Base-by-base conservation (phyloP, 2,888 invertebrate species). In the Slavum lentiscoides region DNA sequence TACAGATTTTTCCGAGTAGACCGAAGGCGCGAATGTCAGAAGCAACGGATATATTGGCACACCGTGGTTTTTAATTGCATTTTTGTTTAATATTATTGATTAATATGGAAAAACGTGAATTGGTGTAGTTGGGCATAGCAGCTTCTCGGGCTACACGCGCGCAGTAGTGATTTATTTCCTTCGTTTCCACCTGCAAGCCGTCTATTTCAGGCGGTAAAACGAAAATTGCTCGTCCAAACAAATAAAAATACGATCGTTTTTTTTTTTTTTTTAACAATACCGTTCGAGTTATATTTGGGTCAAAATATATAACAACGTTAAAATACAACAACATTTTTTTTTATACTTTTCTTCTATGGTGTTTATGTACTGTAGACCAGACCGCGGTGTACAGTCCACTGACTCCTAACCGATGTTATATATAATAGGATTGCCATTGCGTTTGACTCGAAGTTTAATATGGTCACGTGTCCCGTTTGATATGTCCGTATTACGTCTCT, bases 211-310 rank as follows among this genome's bases (percentile, higher is more conserved):
- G 23, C 73, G 73, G 73, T n/a, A 23, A 11, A 62, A 73, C 49
- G 61, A 62, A 61, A 73, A 73, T 73, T 62, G 73, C 49, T 62
- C 73, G 61, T 30, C 73, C 61, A 61, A 49, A 73, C 73, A 62
- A 62, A 73, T 43, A 59, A 49, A 62, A 61, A 61, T 62, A 62
- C 73, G 43, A 73, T 61, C 49, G 61, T 73, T 73, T 73, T 49
- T 72, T 21, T 70, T 70, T 39, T 43, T 9, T 70, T 21, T 43
- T 9, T 23, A 62, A 62, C 21, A 62, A 8, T 30, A 64, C 8
- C 19, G 5, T 13, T 9, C 19, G 15, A 21, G 13, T 11, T 11
- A 13, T 43, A 21, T 15, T 19, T 39, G 9, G 67, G 15, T 43
- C 7, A 37, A 39, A 39, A 19, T 30, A 19, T 30, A 9, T 30